Evolutionary conservation across 2,888 invertebrate species (phyloP).

Genomic region (Tiliacea aurago): DNA sequence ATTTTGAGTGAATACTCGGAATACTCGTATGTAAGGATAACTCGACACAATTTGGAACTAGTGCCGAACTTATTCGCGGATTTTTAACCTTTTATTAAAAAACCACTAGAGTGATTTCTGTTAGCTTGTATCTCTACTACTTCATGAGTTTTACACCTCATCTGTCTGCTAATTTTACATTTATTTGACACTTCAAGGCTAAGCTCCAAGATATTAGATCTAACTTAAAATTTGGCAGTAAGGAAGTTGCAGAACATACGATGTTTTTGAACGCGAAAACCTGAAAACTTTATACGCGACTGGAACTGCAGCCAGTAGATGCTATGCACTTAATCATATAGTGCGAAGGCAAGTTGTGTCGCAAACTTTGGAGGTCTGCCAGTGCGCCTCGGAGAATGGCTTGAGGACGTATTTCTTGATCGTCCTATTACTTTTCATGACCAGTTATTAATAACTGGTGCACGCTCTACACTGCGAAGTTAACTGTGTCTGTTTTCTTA

Average conservation of each 20-base stretch:
- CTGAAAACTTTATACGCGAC: slow-evolving; percentile 33
- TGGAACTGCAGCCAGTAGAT: slow-evolving; percentile 29
- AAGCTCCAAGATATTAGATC: too few relatives aligned
- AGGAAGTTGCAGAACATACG: neutral
- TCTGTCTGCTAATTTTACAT: neutral
- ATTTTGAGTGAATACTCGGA: too few relatives aligned
- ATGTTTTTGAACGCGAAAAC: slow-evolving; percentile 11
- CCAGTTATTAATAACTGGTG: slow-evolving; percentile 57
- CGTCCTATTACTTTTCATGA: slow-evolving; percentile 62
- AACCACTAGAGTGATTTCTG: neutral
- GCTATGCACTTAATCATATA: slow-evolving; percentile 42
- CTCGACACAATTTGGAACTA: neutral
- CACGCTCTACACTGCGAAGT: slow-evolving; percentile 24
- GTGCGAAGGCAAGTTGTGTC: slow-evolving; percentile 52
- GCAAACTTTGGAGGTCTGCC: slow-evolving; percentile 62
- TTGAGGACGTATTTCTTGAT: slow-evolving; percentile 60
- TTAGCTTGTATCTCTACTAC: neutral
- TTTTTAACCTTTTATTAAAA: neutral
- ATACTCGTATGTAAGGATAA: too few relatives aligned
- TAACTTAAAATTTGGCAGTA: slow-evolving; percentile 7
- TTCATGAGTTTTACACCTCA: neutral
- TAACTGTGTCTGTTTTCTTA: slow-evolving; percentile 32
- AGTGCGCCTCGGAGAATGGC: slow-evolving; percentile 51
- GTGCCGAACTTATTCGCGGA: neutral
- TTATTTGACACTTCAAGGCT: too few relatives aligned